phyloP scores from a whole-genome alignment of 37 sponge, comb jelly and placozoan species.

The Mnemiopsis leidyi region DNA sequence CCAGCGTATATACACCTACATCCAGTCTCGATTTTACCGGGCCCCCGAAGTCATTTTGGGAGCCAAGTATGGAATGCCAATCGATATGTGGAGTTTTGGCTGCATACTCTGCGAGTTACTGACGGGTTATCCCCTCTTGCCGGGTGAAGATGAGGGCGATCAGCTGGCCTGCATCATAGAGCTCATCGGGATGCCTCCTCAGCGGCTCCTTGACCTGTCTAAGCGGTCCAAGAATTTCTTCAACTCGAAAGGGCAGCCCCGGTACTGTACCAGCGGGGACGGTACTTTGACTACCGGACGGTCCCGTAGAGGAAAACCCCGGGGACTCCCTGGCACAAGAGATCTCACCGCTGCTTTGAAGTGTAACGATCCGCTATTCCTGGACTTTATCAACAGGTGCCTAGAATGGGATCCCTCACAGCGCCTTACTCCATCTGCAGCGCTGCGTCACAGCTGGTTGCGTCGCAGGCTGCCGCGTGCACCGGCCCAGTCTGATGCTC shows the following conservation, averaged over 20 bases:
- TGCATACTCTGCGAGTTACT: constrained; percentile 92
- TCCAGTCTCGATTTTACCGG: constrained; percentile 92
- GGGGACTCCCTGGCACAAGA: constrained; percentile 84
- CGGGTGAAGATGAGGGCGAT: constrained; percentile 91
- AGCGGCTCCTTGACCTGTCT: constrained; percentile 75
- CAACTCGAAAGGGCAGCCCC: constrained; percentile 78
- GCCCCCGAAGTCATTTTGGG: constrained; percentile 96
- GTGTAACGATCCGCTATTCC: constrained; percentile 86
- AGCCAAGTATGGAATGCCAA: constrained; percentile 91
- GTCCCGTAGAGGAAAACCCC: constrained; percentile 84
- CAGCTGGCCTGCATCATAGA: constrained; percentile 94
- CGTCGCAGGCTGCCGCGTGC: constrained; percentile 66
- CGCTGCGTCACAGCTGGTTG: constrained; percentile 84
- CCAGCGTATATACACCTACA: constrained; percentile 95
- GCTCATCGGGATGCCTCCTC: constrained; percentile 83
- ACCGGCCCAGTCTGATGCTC: constrained; percentile 62
- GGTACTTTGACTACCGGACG: constrained; percentile 69
- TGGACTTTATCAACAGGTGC: constrained; percentile 78
- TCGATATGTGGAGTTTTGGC: constrained; percentile 98
- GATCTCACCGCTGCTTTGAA: constrained; percentile 84
- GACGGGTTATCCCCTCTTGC: constrained; percentile 91
- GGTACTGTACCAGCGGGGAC: constrained; percentile 60
- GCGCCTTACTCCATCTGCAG: constrained; percentile 77
- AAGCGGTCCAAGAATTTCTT: constrained; percentile 79
- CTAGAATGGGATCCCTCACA: constrained; percentile 76